Conservation (phyloP, 1,140 invertebrate species). For the Drosophila sechellia region DNA sequence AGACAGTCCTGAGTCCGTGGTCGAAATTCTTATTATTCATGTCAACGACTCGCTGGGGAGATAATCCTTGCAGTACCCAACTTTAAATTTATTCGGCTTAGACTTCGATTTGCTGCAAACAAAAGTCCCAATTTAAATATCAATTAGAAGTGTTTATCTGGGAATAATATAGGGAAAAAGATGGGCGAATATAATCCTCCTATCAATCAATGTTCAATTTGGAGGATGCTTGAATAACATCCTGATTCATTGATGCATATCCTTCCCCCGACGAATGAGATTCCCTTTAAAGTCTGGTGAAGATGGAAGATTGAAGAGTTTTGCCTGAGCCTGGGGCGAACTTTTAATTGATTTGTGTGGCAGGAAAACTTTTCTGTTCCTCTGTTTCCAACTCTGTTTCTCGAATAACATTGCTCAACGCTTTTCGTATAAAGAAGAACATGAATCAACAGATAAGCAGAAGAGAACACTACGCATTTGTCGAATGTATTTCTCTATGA, state of each 20-base stretch:
- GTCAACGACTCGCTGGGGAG: constrained; percentile 35
- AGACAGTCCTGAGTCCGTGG: constrained; percentile 22
- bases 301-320: constrained; percentile 34
- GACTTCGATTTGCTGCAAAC: constrained; percentile 16
- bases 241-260: constrained; percentile 18
- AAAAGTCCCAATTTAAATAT: constrained; percentile 46
- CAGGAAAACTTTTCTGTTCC: constrained; percentile 30
- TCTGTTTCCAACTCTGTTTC: background rate
- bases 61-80: constrained; percentile 3
- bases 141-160: constrained; percentile 33
- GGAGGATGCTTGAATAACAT: background rate
- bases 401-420: constrained; percentile 29
- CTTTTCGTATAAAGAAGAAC: constrained; percentile 15
- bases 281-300: constrained; percentile 26
- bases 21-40: constrained; percentile 47
- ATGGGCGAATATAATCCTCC: constrained; percentile 1
- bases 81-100: constrained; percentile 43
- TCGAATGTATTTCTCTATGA: constrained; percentile 34
- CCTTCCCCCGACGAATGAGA: background rate
- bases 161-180: background rate
- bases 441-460: constrained; percentile 44
- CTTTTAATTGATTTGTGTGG: constrained; percentile 64
- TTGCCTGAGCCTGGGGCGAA: constrained; percentile 28
- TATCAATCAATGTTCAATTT: constrained; percentile 41
- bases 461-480: constrained; percentile 24